phyloP scores from a whole-genome alignment of 37 sponge, comb jelly and placozoan species.

The Beroe forskalii region DNA sequence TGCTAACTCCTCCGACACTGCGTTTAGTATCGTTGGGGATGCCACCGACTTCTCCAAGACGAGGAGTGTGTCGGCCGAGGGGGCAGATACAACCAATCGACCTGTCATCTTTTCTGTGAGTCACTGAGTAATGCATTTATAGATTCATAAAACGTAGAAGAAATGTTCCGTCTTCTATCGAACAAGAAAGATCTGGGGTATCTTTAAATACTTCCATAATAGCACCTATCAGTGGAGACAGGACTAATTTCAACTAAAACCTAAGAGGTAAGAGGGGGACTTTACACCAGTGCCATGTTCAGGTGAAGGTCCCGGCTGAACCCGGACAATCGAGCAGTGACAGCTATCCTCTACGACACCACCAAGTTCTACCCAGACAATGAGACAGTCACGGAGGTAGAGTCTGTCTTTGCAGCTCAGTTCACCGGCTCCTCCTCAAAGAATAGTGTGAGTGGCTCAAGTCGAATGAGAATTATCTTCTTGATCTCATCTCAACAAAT shows the following conservation, averaged over 20 bases:
- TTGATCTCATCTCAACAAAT: no score
- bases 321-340: background rate
- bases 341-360: constrained; percentile 50
- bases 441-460: background rate
- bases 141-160: no score
- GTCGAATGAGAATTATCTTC: no score
- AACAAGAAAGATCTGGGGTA: no score
- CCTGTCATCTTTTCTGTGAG: background rate
- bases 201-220: no score
- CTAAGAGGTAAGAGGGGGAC: no score
- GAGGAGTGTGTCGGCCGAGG: background rate
- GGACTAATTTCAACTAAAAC: no score
- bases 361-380: constrained; percentile 50
- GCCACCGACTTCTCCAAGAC: background rate
- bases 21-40: background rate
- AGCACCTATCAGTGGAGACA: no score
- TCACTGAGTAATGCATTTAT: no score
- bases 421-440: background rate
- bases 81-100: background rate
- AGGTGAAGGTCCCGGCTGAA: constrained; percentile 28
- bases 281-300: no score
- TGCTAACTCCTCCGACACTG: background rate
- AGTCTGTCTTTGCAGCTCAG: background rate
- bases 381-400: background rate
- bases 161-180: no score